phyloP scores from a whole-genome alignment of 2,888 invertebrate genomes.

The Athalia cordata region DNA sequence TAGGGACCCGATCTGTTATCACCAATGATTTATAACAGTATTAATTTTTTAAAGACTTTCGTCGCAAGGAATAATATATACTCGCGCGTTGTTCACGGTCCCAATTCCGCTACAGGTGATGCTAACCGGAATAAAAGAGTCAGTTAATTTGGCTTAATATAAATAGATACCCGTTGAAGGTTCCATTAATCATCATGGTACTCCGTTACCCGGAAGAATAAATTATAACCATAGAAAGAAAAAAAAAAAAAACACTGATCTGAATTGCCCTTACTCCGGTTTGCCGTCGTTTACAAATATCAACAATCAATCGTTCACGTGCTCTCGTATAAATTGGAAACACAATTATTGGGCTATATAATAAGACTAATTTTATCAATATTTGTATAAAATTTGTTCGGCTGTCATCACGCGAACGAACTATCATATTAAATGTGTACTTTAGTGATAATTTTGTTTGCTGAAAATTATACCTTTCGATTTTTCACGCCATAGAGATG shows the following conservation, averaged over 20 bases:
- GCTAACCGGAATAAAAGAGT: not conserved
- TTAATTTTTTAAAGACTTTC: constrained; percentile 61
- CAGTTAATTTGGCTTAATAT: constrained; percentile 34
- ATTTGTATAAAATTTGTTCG: constrained; percentile 34
- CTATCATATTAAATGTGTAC: constrained; percentile 19
- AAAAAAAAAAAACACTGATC: not conserved
- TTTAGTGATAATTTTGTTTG: constrained; percentile 39
- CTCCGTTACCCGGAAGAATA: constrained; percentile 11
- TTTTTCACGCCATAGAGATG: constrained; percentile 39
- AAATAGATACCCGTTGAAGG: constrained; percentile 23
- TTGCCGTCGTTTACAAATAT: constrained; percentile 6
- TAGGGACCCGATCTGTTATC: constrained; percentile 65
- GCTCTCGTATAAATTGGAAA: constrained; percentile 17
- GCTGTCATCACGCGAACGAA: constrained; percentile 39
- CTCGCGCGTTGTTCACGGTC: constrained; percentile 24
- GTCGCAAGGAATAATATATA: constrained; percentile 55
- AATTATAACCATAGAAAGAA: not conserved
- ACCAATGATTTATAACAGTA: constrained; percentile 61
- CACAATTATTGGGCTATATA: constrained; percentile 12
- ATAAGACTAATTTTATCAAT: constrained; percentile 29
- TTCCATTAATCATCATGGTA: constrained; percentile 17
- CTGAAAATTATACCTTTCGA: constrained; percentile 42
- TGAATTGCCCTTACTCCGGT: not conserved
- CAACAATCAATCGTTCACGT: constrained; percentile 37
- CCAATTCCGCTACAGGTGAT: constrained; percentile 37